These are phyloP conservation scores for Pseudachorutes palmiensis DNA, from an alignment of 1,140 invertebrate genomes.

Conservation along the genomic window DNA sequence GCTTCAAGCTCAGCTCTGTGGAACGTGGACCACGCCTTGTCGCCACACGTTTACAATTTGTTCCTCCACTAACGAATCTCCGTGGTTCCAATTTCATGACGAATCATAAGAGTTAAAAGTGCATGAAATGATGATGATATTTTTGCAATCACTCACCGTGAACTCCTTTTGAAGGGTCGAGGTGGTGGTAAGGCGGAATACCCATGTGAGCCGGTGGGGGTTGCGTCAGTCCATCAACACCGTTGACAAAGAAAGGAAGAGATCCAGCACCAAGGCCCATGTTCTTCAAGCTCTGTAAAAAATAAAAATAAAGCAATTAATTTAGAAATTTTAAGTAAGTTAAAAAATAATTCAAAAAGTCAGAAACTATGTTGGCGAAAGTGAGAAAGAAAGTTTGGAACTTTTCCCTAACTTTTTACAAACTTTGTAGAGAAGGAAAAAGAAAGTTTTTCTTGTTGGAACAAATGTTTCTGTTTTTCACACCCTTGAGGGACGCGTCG, in stretches of 20 bases:
- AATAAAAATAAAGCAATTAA: conserved; percentile 11
- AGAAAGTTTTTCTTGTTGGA: background rate
- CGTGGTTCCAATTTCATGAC: too few relatives aligned
- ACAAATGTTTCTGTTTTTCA: background rate
- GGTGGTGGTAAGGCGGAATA: conserved; percentile 77
- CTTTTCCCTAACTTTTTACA: too few relatives aligned
- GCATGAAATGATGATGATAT: conserved; percentile 3
- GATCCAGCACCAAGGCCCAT: conserved; percentile 38
- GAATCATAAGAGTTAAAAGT: conserved; percentile 12
- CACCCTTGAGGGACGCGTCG: background rate
- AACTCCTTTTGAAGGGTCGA: conserved; percentile 45
- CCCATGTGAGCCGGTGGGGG: conserved; percentile 90
- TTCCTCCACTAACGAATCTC: too few relatives aligned
- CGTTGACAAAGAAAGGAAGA: conserved; percentile 82
- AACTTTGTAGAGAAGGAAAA: too few relatives aligned
- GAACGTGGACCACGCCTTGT: too few relatives aligned
- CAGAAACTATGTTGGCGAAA: too few relatives aligned
- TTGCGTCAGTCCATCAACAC: conserved; percentile 77
- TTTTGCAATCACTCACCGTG: conserved; percentile 41
- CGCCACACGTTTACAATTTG: too few relatives aligned
- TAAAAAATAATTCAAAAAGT: too few relatives aligned
- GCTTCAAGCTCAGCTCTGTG: too few relatives aligned
- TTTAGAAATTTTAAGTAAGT: conserved; percentile 1
- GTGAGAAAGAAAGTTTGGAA: too few relatives aligned
- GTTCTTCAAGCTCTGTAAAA: conserved; percentile 19